Conservation (phyloP, 2,888 invertebrate species). For the Azorinus chamasolen region DNA sequence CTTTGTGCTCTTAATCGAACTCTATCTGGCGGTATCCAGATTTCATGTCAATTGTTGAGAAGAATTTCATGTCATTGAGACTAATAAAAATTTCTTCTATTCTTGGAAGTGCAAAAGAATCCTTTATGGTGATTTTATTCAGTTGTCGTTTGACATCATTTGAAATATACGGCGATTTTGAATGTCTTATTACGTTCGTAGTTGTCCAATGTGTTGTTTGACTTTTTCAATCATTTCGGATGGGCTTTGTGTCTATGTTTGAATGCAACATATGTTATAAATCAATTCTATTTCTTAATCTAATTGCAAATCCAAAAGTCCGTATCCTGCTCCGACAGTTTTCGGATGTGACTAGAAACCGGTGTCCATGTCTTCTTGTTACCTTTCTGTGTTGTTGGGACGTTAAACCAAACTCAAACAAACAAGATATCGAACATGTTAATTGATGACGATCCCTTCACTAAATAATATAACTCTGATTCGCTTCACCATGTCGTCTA, state of each 20-base stretch:
- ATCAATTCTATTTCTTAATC: constrained; percentile 15
- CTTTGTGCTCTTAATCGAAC: constrained; percentile 18
- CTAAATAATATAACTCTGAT: too few relatives aligned
- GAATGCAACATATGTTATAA: constrained; percentile 7
- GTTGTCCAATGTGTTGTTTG: constrained; percentile 51
- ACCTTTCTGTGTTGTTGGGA: too few relatives aligned
- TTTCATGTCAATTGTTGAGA: constrained; percentile 20
- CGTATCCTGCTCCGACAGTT: too few relatives aligned
- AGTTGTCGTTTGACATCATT: not conserved
- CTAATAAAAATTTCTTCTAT: constrained; percentile 18
- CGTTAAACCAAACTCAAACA: too few relatives aligned
- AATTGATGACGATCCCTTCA: too few relatives aligned
- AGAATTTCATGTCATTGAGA: constrained; percentile 9
- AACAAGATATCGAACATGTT: too few relatives aligned
- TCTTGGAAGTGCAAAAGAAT: constrained; percentile 15
- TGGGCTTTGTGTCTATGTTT: constrained; percentile 19
- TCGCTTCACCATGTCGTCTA: too few relatives aligned
- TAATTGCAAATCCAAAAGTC: constrained; percentile 2
- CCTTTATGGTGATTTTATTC: constrained; percentile 22
- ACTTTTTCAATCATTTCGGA: constrained; percentile 20
- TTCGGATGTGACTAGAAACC: too few relatives aligned
- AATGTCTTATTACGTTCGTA: constrained; percentile 27
- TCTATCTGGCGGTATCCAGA: constrained; percentile 23
- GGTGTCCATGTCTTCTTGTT: too few relatives aligned
- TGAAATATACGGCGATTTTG: constrained; percentile 14